A percentile compares a stretch with the other conserved stretches of the same genome.
Conservation (phyloP, 2,113 vertebrate genomes). For the Beaufortia kweichowensis region DNA sequence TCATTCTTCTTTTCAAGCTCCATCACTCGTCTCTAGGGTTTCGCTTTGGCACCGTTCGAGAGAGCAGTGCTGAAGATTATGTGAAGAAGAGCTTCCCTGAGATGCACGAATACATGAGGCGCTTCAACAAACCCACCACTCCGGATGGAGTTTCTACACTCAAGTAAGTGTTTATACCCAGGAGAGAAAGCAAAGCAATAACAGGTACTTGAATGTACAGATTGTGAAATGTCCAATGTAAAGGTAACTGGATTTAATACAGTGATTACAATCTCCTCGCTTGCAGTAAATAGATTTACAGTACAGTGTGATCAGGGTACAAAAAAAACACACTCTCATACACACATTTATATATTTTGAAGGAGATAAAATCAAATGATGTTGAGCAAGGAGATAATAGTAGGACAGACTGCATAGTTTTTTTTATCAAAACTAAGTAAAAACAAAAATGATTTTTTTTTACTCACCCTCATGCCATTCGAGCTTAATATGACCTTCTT, state of each 20-base stretch:
- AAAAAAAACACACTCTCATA: not conserved
- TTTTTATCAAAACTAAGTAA: too few species aligned
- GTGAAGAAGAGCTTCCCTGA: constrained; percentile 93
- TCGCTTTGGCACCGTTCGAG: constrained; percentile 89
- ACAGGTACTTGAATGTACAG: not conserved
- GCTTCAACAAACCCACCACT: constrained; percentile 87
- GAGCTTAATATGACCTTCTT: too few species aligned
- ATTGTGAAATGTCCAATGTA: constrained; percentile 16
- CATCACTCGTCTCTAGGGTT: constrained; percentile 89
- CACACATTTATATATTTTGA: not conserved
- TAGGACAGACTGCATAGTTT: too few species aligned
- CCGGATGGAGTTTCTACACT: constrained; percentile 86
- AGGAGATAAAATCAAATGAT: constrained; percentile 1
- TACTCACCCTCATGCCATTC: too few species aligned
- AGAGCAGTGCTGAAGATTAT: constrained; percentile 94
- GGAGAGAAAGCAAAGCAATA: not conserved
- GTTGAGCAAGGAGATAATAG: constrained; percentile 3
- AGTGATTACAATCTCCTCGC: not conserved
- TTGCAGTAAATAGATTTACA: not conserved
- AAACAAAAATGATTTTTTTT: too few species aligned
- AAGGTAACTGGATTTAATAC: constrained; percentile 1
- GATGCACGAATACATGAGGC: constrained; percentile 87
- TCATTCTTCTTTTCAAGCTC: constrained; percentile 71
- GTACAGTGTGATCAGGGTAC: not conserved
- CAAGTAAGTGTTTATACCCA: constrained; percentile 74